These are phyloP conservation scores for Emberiza fucata DNA, from an alignment of 2,113 vertebrate species.

Conservation along the genomic window DNA sequence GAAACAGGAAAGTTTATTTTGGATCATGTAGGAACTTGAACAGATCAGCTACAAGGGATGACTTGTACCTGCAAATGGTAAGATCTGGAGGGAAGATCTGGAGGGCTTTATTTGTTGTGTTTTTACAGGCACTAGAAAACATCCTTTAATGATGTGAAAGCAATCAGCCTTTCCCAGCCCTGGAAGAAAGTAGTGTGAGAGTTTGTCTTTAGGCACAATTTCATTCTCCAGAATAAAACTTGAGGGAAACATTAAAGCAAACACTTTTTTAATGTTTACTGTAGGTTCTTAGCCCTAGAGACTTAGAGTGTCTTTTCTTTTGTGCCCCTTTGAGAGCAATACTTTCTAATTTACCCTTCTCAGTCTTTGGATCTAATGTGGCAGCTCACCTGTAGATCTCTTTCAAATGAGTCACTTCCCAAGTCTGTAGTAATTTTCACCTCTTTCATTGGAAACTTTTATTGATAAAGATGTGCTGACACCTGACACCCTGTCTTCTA, in stretches of 20 bases:
- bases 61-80: background rate
- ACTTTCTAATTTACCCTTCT: background rate
- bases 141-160: background rate
- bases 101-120: background rate
- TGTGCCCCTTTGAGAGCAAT: background rate
- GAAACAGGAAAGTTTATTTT: slow-evolving; percentile 13
- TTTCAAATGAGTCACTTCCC: background rate
- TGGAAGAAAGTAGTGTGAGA: background rate
- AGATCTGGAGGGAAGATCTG: background rate
- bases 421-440: background rate
- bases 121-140: background rate
- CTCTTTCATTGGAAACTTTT: background rate
- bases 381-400: background rate
- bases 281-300: background rate
- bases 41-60: background rate
- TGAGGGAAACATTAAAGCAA: background rate
- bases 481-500: background rate
- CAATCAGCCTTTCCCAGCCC: background rate
- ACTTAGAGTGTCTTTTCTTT: background rate
- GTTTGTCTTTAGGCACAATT: background rate
- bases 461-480: background rate
- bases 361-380: background rate
- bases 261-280: background rate
- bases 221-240: background rate
- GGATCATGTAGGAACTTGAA: background rate